These are phyloP conservation scores for Cebidichthys violaceus DNA, from an alignment of 2,113 vertebrate genomes.

Conservation along the genomic window DNA sequence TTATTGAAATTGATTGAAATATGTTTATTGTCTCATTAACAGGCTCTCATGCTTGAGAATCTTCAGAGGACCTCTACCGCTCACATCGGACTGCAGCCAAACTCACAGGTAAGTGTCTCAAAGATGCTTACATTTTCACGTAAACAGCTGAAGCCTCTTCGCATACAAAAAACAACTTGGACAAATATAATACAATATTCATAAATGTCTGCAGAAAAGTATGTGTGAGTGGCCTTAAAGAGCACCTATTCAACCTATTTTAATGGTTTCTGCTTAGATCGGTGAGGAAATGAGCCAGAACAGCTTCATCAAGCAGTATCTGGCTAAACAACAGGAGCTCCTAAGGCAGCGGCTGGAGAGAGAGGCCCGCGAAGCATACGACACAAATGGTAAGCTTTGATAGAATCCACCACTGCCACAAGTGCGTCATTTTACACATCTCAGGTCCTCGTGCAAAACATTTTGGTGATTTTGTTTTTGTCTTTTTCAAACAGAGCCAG, in stretches of 20 bases:
- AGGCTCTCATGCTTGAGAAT: conserved; percentile 96
- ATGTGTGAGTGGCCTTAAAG: neutral
- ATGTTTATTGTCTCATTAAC: conserved; percentile 55
- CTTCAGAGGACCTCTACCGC: conserved; percentile 92
- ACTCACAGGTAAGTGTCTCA: conserved; percentile 88
- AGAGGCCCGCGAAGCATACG: conserved; percentile 90
- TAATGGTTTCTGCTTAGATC: conserved; percentile 82
- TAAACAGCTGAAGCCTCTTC: conserved; percentile 4
- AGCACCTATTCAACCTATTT: conserved; percentile 13
- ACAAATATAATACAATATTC: too few species aligned
- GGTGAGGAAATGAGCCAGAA: conserved; percentile 97
- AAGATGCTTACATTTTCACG: neutral
- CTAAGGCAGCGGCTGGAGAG: conserved; percentile 90
- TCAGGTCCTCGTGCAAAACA: neutral
- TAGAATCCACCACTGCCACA: neutral
- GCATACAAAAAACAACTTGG: neutral
- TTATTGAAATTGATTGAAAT: conserved; percentile 21
- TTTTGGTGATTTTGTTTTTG: conserved; percentile 5
- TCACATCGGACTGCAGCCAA: conserved; percentile 91
- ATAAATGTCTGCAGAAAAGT: neutral
- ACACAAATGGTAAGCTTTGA: conserved; percentile 85
- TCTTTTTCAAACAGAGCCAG: conserved; percentile 73
- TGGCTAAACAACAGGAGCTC: conserved; percentile 94
- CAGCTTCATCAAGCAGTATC: conserved; percentile 95
- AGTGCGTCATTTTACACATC: neutral